Evolutionary conservation across 2,113 vertebrate genomes (phyloP).

Genomic region (Odobenus rosmarus): DNA sequence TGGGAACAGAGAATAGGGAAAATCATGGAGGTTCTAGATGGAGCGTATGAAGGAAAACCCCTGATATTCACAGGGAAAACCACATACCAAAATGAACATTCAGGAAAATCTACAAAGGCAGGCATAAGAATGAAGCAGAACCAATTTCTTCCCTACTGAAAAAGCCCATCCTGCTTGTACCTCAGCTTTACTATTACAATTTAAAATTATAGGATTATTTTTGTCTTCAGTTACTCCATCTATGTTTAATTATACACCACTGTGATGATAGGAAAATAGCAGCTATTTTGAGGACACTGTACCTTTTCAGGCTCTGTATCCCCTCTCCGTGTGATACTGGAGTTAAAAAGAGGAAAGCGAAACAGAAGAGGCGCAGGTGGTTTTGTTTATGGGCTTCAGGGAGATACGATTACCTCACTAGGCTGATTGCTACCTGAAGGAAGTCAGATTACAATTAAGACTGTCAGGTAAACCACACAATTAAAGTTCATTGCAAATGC

Average conservation of each 20-base stretch:
- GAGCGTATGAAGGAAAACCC: background rate
- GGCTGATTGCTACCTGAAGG: conserved; percentile 85
- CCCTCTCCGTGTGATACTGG: conserved; percentile 65
- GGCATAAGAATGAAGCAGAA: background rate
- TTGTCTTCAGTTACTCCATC: conserved; percentile 74
- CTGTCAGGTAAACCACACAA: conserved; percentile 83
- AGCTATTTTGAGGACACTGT: conserved; percentile 81
- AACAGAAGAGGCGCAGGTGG: conserved; percentile 77
- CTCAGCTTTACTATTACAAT: conserved; percentile 68
- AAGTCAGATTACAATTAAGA: conserved; percentile 86
- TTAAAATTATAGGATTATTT: conserved; percentile 82
- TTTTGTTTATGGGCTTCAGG: conserved; percentile 82
- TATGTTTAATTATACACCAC: conserved; percentile 84
- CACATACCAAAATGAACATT: background rate
- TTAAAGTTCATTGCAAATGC: conserved; percentile 84
- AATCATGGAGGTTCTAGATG: background rate
- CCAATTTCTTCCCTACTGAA: background rate
- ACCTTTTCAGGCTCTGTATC: conserved; percentile 76
- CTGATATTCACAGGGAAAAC: background rate
- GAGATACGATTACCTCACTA: conserved; percentile 83
- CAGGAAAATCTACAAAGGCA: background rate
- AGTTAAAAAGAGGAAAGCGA: conserved; percentile 69
- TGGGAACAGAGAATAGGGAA: background rate
- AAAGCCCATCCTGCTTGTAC: background rate
- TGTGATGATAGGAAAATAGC: conserved; percentile 79